These are phyloP conservation scores for Drosophila rhopaloa DNA, from an alignment of 1,140 invertebrate genomes.

Conservation along the genomic window DNA sequence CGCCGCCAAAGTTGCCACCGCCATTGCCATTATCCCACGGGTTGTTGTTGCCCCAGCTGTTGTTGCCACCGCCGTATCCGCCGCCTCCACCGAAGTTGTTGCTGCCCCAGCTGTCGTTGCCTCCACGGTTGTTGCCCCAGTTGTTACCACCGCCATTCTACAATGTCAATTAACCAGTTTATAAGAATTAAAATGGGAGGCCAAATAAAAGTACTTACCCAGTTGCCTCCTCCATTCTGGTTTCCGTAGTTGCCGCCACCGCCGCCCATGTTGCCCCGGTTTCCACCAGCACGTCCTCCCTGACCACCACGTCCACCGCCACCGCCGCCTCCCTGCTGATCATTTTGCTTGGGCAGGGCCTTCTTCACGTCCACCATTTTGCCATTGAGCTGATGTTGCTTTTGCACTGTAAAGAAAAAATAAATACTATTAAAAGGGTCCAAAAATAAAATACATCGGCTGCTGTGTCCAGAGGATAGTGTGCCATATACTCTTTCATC, in stretches of 20 bases:
- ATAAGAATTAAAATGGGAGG: background rate
- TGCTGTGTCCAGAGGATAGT: background rate
- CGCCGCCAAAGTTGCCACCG: slow-evolving; percentile 64
- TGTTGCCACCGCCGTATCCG: slow-evolving; percentile 69
- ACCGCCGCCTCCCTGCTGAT: slow-evolving; percentile 85
- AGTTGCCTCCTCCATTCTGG: slow-evolving; percentile 85
- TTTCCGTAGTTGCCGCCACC: slow-evolving; percentile 79
- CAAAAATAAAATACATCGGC: background rate
- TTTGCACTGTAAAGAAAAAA: slow-evolving; percentile 86
- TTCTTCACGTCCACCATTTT: slow-evolving; percentile 93
- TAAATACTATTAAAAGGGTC: slow-evolving; percentile 21
- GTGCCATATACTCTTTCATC: slow-evolving; percentile 78
- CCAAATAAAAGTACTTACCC: slow-evolving; percentile 86
- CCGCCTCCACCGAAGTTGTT: slow-evolving; percentile 86
- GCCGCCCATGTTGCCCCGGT: slow-evolving; percentile 68
- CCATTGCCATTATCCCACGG: slow-evolving; percentile 85
- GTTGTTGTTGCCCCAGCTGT: slow-evolving; percentile 83
- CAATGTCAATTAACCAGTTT: background rate
- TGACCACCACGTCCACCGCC: slow-evolving; percentile 70
- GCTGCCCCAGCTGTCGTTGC: slow-evolving; percentile 87
- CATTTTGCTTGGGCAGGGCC: slow-evolving; percentile 89
- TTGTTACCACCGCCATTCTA: slow-evolving; percentile 88
- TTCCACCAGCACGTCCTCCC: slow-evolving; percentile 63
- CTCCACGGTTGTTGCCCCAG: slow-evolving; percentile 88
- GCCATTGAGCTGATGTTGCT: slow-evolving; percentile 90